Evolutionary conservation across 2,797 vertebrate species (phyloP).

Genomic region (Manis pentadactyla): DNA sequence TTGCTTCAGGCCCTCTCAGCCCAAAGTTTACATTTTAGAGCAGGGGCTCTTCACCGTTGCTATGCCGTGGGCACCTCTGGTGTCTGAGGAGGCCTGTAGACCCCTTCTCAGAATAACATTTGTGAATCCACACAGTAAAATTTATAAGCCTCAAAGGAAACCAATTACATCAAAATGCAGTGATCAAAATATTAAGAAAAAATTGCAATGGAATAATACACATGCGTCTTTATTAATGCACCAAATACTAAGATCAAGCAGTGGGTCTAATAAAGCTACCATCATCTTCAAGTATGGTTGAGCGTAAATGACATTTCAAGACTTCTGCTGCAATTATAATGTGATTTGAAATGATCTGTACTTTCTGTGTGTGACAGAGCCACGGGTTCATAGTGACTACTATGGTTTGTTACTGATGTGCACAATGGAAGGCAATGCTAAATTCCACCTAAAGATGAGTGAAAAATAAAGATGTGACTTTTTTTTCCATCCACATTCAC

Average conservation of each 20-base stretch:
- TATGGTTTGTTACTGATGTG: rapidly evolving
- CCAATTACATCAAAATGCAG: slow-evolving; percentile 12
- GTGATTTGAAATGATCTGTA: not conserved
- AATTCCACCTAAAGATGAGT: not conserved
- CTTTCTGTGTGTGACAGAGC: not conserved
- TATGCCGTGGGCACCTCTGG: not conserved
- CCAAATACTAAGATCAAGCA: not conserved
- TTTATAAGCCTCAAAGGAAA: slow-evolving; percentile 4
- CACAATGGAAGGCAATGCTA: not conserved
- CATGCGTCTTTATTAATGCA: not conserved
- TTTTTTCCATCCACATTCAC: no score
- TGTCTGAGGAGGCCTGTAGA: rapidly evolving
- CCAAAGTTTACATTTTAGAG: not conserved
- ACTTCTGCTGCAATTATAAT: not conserved
- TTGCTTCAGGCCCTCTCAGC: not conserved
- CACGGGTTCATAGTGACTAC: not conserved
- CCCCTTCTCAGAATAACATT: not conserved
- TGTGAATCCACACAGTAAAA: not conserved
- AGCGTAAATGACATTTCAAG: not conserved
- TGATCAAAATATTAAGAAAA: slow-evolving; percentile 63
- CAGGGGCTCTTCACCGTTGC: rapidly evolving
- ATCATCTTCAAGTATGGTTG: not conserved
- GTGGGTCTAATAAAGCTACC: not conserved
- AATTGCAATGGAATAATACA: not conserved
- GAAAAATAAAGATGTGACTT: not conserved